Percentiles rank a stretch among this genome's conserved stretches.
phyloP scores from a whole-genome alignment of 2,888 invertebrate species.

The Homarus gammarus region DNA sequence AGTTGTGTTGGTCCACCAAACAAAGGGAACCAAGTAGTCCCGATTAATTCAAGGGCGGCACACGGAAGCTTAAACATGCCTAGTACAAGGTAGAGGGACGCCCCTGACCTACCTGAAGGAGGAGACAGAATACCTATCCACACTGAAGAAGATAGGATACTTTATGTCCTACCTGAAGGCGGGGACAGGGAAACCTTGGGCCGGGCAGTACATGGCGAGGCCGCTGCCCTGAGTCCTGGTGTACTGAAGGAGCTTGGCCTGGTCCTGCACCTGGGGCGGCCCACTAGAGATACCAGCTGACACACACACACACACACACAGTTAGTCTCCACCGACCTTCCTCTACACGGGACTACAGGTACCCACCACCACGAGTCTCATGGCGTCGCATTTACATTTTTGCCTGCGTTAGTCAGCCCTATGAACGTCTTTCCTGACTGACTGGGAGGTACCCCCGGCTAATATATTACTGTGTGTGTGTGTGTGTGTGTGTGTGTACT shows the following conservation, averaged over 20 bases:
- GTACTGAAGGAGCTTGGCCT: conserved; percentile 31
- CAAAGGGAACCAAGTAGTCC: no score
- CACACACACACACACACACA: background rate
- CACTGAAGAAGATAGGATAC: background rate
- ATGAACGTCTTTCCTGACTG: no score
- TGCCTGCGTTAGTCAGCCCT: no score
- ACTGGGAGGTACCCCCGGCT: no score
- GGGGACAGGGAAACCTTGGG: conserved; percentile 76
- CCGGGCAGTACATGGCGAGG: conserved; percentile 76
- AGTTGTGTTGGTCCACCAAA: no score
- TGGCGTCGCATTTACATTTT: no score
- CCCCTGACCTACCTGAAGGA: conserved; percentile 84
- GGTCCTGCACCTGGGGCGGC: conserved; percentile 56
- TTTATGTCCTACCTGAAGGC: conserved; percentile 74
- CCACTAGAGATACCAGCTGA: conserved; percentile 58
- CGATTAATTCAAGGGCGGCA: no score
- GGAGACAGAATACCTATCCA: conserved; percentile 77
- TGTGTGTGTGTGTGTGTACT: background rate
- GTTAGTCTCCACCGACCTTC: background rate
- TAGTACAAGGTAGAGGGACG: background rate
- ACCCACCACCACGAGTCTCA: background rate
- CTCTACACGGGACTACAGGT: background rate
- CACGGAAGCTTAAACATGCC: no score
- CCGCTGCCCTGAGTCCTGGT: conserved; percentile 11
- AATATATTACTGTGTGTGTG: background rate